Conservation (phyloP, 2,888 invertebrate species). For the Belgica antarctica region DNA sequence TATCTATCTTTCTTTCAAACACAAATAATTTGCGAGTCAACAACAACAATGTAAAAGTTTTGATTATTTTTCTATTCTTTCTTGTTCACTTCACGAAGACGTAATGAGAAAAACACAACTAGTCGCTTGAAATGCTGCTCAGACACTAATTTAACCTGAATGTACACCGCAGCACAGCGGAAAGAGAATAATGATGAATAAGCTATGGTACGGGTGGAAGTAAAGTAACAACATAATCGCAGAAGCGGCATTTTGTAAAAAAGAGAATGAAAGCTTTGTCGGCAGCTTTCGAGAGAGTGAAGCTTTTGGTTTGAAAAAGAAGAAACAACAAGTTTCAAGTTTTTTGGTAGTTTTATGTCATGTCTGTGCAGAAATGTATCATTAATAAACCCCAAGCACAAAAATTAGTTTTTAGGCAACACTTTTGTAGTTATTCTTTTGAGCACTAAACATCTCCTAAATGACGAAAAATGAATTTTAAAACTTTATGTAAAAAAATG, state of each 20-base stretch:
- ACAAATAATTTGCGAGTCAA: neutral
- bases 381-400: too few species aligned
- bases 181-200: constrained; percentile 36
- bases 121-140: constrained; percentile 19
- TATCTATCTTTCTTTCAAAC: neutral
- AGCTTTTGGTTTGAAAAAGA: neutral
- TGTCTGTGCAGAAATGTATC: too few species aligned
- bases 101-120: constrained; percentile 3
- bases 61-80: neutral
- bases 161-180: constrained; percentile 34
- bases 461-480: neutral
- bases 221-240: constrained; percentile 34
- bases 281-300: neutral
- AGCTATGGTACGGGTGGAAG: neutral
- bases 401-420: too few species aligned
- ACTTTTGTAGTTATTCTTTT: too few species aligned
- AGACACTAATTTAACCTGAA: constrained; percentile 36
- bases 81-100: neutral
- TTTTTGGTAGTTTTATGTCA: neutral
- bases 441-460: too few species aligned
- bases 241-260: too few species aligned
- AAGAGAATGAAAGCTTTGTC: neutral
- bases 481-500: too few species aligned
- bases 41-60: neutral
- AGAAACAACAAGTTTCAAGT: constrained; percentile 9